Evolutionary conservation across 2,797 vertebrate species (phyloP).

Genomic region (Chloroceryle inda): DNA sequence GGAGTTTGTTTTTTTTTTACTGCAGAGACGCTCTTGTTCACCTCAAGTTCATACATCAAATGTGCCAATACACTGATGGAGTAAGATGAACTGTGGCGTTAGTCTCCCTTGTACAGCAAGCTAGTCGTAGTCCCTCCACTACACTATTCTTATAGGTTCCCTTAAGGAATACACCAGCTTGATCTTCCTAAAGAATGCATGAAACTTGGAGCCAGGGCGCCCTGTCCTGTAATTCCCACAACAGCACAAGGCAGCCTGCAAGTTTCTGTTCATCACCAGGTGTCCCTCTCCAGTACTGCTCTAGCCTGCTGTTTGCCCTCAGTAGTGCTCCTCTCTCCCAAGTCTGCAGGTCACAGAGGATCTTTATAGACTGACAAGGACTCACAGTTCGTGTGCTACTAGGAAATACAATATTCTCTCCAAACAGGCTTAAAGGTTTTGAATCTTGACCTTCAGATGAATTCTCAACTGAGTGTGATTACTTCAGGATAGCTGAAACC

Average conservation of each 20-base stretch:
- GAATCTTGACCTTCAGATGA: not conserved
- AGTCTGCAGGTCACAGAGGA: not conserved
- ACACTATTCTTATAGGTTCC: not conserved
- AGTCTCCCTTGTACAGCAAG: not conserved
- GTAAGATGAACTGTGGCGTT: not conserved
- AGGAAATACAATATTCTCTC: fast-evolving
- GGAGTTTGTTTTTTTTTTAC: not conserved
- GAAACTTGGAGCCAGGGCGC: not conserved
- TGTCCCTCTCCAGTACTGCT: not conserved
- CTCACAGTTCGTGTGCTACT: not conserved
- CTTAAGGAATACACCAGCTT: not conserved
- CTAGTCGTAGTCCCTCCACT: not conserved
- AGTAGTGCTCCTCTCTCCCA: not conserved
- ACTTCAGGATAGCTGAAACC: not conserved
- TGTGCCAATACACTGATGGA: not conserved
- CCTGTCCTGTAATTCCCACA: not conserved
- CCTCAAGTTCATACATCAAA: not conserved
- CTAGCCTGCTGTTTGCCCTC: not conserved
- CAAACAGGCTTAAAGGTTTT: not conserved
- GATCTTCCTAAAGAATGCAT: not conserved
- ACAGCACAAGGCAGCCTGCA: not conserved
- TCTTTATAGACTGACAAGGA: not conserved
- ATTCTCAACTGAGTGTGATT: not conserved
- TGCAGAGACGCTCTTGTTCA: not conserved
- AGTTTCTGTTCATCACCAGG: not conserved